Conservation (phyloP, 2,797 vertebrate species). For the Thalassophryne amazonica region DNA sequence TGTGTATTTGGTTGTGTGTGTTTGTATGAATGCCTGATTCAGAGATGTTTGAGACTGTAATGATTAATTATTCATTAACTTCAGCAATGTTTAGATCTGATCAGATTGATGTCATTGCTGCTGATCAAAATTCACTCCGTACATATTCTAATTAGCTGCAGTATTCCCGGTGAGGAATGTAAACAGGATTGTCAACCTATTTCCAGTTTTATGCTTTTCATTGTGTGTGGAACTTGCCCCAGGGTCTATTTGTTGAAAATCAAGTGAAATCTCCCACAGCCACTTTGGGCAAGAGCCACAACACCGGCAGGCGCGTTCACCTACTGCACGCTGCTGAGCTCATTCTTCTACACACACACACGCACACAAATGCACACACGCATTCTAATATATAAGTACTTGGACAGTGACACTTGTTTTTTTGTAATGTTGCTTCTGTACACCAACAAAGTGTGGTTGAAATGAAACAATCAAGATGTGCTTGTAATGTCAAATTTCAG, state of each 20-base stretch:
- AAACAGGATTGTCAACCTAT: constrained; percentile 11
- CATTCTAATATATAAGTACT: too few relatives aligned
- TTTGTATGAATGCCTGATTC: constrained; percentile 18
- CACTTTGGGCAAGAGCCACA: constrained; percentile 4
- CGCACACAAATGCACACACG: constrained; percentile 6
- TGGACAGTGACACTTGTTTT: too few relatives aligned
- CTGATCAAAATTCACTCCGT: constrained; percentile 5
- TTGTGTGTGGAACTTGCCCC: constrained; percentile 21
- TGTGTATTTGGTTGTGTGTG: constrained; percentile 11
- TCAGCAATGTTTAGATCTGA: constrained; percentile 21
- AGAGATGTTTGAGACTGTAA: constrained; percentile 3
- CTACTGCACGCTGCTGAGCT: constrained; percentile 11
- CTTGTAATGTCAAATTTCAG: too few relatives aligned
- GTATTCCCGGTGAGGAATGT: constrained; percentile 11
- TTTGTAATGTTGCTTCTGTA: too few relatives aligned
- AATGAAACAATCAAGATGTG: too few relatives aligned
- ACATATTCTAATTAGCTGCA: too few relatives aligned
- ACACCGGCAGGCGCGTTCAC: constrained; percentile 30
- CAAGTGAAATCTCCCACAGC: constrained; percentile 3
- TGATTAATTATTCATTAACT: not conserved
- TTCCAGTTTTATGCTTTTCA: constrained; percentile 7
- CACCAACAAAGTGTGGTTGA: too few relatives aligned
- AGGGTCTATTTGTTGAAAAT: constrained; percentile 26
- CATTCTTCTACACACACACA: constrained; percentile 10
- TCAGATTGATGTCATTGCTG: constrained; percentile 16